Evolutionary conservation across 2,797 vertebrate species (phyloP), one percentile per base, ranked within the genome.

Genomic region (Eospalax fontanierii): DNA sequence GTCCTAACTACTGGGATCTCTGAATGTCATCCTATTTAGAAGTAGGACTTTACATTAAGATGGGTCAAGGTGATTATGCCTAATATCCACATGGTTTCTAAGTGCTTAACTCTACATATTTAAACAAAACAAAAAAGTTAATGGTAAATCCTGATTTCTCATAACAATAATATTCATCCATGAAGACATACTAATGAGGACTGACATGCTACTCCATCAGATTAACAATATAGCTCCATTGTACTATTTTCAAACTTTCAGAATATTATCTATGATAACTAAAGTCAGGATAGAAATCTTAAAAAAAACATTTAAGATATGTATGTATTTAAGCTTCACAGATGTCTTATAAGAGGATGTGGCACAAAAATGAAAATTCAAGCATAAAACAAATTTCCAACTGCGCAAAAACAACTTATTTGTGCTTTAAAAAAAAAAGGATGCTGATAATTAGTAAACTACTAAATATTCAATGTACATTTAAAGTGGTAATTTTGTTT

Each of bases 301-400:
- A 79, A 57, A 75, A n/a, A 89, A 63, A 75, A 6, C 19, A 46
- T 70, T 87, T 89, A 24, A 57, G 61, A 75, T n/a, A 73, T 28
- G 28, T 50, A 88, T 4, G 40, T 26, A 54, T 11, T 57, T 66
- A n/a, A n/a, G n/a, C n/a, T n/a, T n/a, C n/a, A n/a, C n/a, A n/a
- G n/a, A n/a, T n/a, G n/a, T n/a, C n/a, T n/a, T n/a, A n/a, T n/a
- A n/a, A n/a, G n/a, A n/a, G 24, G 38, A 89, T 73, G 5, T 83
- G 18, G 24, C 43, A 87, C 30, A 85, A 28, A 94, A 87, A n/a
- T 65, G 70, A 50, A 76, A 96, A 89, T 79, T 87, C 12, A 30
- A 90, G 22, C 33, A 96, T 26, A 66, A 59, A 76, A 93, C 28
- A 78, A 87, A 50, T 89, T 87, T 93, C 40, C 71, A 88, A 63